phyloP scores from a whole-genome alignment of 2,113 vertebrate genomes.

The Colaptes auratus region DNA sequence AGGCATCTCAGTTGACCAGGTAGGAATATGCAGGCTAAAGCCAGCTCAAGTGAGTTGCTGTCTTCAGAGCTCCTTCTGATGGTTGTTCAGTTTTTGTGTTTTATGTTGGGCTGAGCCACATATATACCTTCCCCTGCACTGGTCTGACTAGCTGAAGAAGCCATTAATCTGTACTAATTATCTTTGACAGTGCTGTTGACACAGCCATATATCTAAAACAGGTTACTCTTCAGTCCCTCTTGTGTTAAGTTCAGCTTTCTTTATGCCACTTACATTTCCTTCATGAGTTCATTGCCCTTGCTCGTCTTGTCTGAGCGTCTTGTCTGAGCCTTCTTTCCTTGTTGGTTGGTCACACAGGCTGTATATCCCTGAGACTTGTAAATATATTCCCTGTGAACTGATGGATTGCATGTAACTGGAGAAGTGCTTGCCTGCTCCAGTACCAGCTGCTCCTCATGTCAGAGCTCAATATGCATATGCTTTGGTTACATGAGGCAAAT shows the following conservation, averaged over 20 bases:
- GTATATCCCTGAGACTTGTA: background rate
- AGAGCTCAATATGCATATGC: fast-evolving
- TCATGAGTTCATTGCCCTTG: background rate
- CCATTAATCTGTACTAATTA: background rate
- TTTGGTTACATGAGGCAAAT: background rate
- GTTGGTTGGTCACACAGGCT: background rate
- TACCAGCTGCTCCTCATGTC: background rate
- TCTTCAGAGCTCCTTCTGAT: background rate
- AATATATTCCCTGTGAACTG: background rate
- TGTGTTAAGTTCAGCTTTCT: background rate
- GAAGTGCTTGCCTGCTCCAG: background rate
- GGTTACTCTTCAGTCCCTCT: background rate
- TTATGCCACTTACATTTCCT: background rate
- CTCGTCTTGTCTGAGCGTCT: background rate
- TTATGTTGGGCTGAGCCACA: background rate
- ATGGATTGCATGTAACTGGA: background rate
- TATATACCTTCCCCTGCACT: fast-evolving
- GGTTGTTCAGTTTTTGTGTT: background rate
- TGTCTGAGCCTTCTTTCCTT: background rate
- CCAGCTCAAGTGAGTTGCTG: background rate
- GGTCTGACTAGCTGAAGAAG: background rate
- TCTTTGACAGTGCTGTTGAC: background rate
- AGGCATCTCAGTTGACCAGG: background rate
- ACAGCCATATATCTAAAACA: background rate
- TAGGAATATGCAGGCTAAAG: background rate